These are phyloP conservation scores for Panagrolaimus sp. DNA, from an alignment of 1,140 invertebrate species.

Conservation along the genomic window DNA sequence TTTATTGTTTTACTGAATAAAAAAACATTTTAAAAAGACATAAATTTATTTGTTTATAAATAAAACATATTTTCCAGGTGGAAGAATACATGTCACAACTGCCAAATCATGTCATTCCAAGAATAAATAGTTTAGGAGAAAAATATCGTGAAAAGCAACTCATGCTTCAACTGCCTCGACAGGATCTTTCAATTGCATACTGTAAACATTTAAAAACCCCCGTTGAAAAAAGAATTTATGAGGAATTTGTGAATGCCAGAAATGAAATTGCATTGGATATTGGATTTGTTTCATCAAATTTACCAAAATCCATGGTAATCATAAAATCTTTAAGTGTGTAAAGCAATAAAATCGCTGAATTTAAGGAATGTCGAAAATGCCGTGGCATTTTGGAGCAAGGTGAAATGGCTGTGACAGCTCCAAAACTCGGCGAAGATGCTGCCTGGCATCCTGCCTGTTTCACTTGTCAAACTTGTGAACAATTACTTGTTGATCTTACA, in stretches of 20 bases:
- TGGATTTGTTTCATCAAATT: constrained; percentile 66
- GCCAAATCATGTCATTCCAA: constrained; percentile 72
- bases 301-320: constrained; percentile 33
- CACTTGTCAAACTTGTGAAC: constrained; percentile 73
- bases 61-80: constrained; percentile 59
- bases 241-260: constrained; percentile 79
- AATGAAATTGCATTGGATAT: constrained; percentile 92
- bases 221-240: constrained; percentile 52
- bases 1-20: no score
- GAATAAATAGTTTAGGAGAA: constrained; percentile 72
- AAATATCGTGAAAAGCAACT: constrained; percentile 75
- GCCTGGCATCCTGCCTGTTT: constrained; percentile 84
- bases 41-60: background rate
- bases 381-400: constrained; percentile 66
- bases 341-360: background rate
- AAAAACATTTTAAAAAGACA: no score
- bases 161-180: constrained; percentile 76
- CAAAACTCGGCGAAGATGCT: constrained; percentile 68
- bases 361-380: constrained; percentile 69
- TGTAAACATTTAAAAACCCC: constrained; percentile 73
- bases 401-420: constrained; percentile 70
- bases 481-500: constrained; percentile 79
- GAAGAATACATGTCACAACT: constrained; percentile 72
- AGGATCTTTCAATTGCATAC: constrained; percentile 82
- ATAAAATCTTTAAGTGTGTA: no score